Evolutionary conservation across 2,888 invertebrate species (phyloP), one percentile per base, ranked within the genome.

Genomic region (Carabus problematicus): DNA sequence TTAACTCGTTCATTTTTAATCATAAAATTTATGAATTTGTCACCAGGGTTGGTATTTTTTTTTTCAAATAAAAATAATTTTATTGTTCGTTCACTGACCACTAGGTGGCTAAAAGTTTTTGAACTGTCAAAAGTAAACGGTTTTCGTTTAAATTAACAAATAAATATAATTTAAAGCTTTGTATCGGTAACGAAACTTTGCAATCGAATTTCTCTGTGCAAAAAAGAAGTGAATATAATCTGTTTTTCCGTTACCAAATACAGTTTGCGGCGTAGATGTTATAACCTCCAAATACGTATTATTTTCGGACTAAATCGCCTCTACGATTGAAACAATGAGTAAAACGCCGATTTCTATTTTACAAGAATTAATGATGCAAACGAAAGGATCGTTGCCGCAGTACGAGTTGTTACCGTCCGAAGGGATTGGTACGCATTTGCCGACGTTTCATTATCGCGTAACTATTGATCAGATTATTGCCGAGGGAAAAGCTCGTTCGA

Each of bases 341-440:
- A 84, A 84, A 73, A 84, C 83, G 39, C 82, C 83, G 7, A 81
- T 84, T n/a, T 83, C 84, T 3, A 79, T 83, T 16, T 75, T 84
- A 3, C 83, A 84, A 75, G 85, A 85, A 73, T 79, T 81, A 77
- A 82, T 83, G 78, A 75, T 79, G 2, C 80, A 81, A 49, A 29
- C 3, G 29, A 76, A 76, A 19, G 76, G 77, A 1, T 70, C 71
- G 8, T 72, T 75, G 1, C 83, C 83, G 0, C 78, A 78, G 45
- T 85, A 83, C 70, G 79, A 81, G 68, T 74, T 81, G 12, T 77
- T 81, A 66, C 76, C 79, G 14, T 79, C 79, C 1, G 79, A 79
- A 29, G 64, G 64, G 1, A 43, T 64, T 45, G 81, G 81, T 2
- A 70, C 70, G 8, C 72, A 72, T 18, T 61, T 60, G 14, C 70